Conservation (phyloP, 1,140 invertebrate species). For the Drosophila kurseongensis region DNA sequence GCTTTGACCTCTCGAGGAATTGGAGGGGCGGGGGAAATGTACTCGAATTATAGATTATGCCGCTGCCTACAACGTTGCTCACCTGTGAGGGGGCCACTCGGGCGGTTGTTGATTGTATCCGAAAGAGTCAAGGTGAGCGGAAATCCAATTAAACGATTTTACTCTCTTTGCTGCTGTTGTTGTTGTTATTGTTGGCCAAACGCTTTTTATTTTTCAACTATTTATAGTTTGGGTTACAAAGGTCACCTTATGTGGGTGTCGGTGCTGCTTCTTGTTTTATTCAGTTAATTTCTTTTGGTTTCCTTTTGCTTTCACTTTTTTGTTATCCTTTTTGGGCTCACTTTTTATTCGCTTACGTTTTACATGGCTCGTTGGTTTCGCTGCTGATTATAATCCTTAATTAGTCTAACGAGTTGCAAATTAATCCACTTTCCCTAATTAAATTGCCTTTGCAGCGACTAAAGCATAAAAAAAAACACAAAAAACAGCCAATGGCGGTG, state of each 20-base stretch:
- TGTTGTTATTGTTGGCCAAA: conserved; percentile 19
- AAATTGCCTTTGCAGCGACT: conserved; percentile 67
- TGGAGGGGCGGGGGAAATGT: background rate
- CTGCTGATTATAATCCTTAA: conserved; percentile 81
- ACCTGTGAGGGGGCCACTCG: conserved; percentile 51
- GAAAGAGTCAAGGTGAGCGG: conserved; percentile 38
- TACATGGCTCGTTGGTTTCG: conserved; percentile 39
- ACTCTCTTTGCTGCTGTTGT: conserved; percentile 16
- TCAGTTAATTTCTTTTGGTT: conserved; percentile 42
- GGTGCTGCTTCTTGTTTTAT: conserved; percentile 16
- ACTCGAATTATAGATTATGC: conserved; percentile 1
- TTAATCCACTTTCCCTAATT: conserved; percentile 84
- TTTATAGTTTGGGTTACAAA: conserved; percentile 60
- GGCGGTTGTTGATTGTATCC: conserved; percentile 45
- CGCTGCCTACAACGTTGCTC: conserved; percentile 15
- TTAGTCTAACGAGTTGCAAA: conserved; percentile 84
- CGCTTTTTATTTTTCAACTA: conserved; percentile 31
- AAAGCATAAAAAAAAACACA: conserved; percentile 22
- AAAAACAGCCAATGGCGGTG: conserved; percentile 18
- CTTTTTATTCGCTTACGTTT: conserved; percentile 39
- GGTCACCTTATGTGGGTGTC: conserved; percentile 36
- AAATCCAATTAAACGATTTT: conserved; percentile 73
- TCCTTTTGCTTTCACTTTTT: conserved; percentile 64
- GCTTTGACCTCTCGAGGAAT: conserved; percentile 10
- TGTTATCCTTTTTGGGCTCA: conserved; percentile 39